phyloP scores from a whole-genome alignment of 2,888 invertebrate species.

The Zygogramma bicolorata region DNA sequence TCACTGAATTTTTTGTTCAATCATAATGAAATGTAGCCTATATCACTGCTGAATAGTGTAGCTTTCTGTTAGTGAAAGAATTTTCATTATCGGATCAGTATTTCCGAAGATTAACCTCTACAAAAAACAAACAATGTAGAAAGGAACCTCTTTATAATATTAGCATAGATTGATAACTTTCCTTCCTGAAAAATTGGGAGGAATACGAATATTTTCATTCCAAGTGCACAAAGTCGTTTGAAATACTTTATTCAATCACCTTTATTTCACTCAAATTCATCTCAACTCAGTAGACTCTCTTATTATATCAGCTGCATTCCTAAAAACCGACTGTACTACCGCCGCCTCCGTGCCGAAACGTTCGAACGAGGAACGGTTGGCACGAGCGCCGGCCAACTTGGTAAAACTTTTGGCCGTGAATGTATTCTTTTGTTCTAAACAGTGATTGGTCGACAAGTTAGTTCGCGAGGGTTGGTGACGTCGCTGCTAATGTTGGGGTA shows the following conservation, averaged over 20 bases:
- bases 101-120: no score
- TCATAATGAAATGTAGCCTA: no score
- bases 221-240: not conserved
- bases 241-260: no score
- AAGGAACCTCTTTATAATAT: no score
- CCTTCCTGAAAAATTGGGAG: not conserved
- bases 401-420: constrained; percentile 60
- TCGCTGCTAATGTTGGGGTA: constrained; percentile 40
- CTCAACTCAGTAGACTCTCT: not conserved
- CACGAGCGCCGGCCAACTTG: constrained; percentile 29
- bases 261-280: no score
- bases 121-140: no score
- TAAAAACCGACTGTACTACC: constrained; percentile 10
- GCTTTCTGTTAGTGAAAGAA: no score
- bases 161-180: not conserved
- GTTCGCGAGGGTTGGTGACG: constrained; percentile 60
- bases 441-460: constrained; percentile 67
- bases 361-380: constrained; percentile 1
- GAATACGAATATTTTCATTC: not conserved
- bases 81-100: no score
- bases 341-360: not conserved
- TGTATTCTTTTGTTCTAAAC: constrained; percentile 68
- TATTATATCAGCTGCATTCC: not conserved
- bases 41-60: no score
- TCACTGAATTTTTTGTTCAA: no score